These are phyloP conservation scores for Choristoneura fumiferana DNA, from an alignment of 1,140 invertebrate species.

Conservation along the genomic window DNA sequence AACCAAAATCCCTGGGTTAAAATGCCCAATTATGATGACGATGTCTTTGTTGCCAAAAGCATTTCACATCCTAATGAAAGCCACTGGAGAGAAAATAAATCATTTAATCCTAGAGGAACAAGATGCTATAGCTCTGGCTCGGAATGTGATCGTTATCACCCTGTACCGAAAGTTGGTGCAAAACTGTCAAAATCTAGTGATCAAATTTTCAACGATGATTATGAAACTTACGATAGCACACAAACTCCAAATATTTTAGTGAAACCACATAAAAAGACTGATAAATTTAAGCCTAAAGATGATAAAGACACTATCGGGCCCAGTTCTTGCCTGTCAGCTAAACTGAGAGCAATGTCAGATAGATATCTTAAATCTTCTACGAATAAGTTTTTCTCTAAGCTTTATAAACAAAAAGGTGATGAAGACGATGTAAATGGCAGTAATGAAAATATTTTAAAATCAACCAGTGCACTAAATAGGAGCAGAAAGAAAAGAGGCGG, in stretches of 20 bases:
- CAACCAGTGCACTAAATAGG: constrained; percentile 67
- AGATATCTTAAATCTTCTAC: constrained; percentile 84
- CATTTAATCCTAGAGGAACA: constrained; percentile 61
- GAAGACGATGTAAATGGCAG: constrained; percentile 39
- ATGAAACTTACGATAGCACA: constrained; percentile 50
- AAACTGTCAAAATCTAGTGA: constrained; percentile 77
- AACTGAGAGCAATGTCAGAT: constrained; percentile 85
- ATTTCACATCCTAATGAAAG: constrained; percentile 52
- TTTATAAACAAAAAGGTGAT: constrained; percentile 79
- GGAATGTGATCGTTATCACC: constrained; percentile 70
- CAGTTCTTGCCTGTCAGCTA: constrained; percentile 83
- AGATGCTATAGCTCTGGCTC: constrained; percentile 76
- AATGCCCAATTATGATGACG: constrained; percentile 69
- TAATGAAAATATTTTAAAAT: constrained; percentile 53
- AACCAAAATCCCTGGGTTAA: constrained; percentile 76
- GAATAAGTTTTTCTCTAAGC: constrained; percentile 83
- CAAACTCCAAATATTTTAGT: constrained; percentile 34
- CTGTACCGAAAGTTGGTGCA: constrained; percentile 64
- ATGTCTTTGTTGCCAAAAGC: constrained; percentile 68
- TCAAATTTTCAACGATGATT: constrained; percentile 76
- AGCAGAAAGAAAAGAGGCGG: constrained; percentile 69
- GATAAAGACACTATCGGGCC: constrained; percentile 75
- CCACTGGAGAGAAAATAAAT: constrained; percentile 64
- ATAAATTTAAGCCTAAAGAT: constrained; percentile 71
- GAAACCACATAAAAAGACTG: constrained; percentile 69